Conservation (phyloP, 2,113 vertebrate species). For the Carlito syrichta region DNA sequence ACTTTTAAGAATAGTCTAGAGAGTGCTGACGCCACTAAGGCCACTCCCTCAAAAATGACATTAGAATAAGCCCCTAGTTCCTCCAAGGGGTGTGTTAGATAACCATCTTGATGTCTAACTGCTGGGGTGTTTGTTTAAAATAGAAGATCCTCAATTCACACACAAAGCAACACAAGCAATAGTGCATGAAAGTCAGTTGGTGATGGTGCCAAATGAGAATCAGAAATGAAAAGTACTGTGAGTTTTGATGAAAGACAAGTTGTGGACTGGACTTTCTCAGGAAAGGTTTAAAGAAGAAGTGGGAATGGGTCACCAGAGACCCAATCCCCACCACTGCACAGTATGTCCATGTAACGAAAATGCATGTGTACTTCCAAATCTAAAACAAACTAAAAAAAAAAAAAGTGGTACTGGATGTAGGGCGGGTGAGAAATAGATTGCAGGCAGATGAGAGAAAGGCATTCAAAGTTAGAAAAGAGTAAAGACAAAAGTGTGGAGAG, state of each 20-base stretch:
- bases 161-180: not conserved
- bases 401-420: too few relatives aligned
- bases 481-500: too few relatives aligned
- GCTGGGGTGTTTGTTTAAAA: not conserved
- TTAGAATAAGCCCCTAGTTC: not conserved
- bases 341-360: too few relatives aligned
- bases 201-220: not conserved
- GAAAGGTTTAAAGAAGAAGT: not conserved
- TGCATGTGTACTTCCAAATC: too few relatives aligned
- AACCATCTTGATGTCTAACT: too few relatives aligned
- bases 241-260: not conserved
- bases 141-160: not conserved
- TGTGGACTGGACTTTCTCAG: not conserved
- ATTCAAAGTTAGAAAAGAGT: not conserved
- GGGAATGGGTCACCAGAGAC: too few relatives aligned
- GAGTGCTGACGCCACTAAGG: not conserved
- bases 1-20: not conserved
- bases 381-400: too few relatives aligned
- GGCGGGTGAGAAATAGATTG: not conserved
- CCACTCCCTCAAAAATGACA: not conserved
- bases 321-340: too few relatives aligned
- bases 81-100: not conserved
- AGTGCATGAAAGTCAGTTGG: rapidly evolving
- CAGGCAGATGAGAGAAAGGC: not conserved
- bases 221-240: not conserved